A percentile compares a stretch with the other conserved stretches of the same genome.
These are phyloP conservation scores for Lordiphosa mommai DNA, from an alignment of 1,140 invertebrate species.

Conservation along the genomic window DNA sequence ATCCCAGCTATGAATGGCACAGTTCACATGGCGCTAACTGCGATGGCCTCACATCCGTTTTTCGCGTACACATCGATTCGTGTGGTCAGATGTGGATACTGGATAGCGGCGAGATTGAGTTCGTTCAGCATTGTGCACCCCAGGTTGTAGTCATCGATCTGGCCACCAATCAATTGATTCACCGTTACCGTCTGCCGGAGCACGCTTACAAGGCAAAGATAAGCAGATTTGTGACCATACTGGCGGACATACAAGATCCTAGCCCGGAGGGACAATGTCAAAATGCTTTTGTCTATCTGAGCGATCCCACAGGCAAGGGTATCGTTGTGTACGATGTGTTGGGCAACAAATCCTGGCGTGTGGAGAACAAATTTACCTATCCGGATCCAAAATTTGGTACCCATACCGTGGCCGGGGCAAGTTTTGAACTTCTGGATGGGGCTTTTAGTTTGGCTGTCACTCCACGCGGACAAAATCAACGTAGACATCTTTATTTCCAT, in stretches of 20 bases:
- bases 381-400: constrained; percentile 85
- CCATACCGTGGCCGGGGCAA: constrained; percentile 84
- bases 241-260: constrained; percentile 51
- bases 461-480: constrained; percentile 24
- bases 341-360: constrained; percentile 83
- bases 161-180: constrained; percentile 80
- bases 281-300: constrained; percentile 86
- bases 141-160: constrained; percentile 84
- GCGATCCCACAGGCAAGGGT: constrained; percentile 85
- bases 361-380: constrained; percentile 85
- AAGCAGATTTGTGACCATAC: constrained; percentile 80
- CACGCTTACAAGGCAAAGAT: constrained; percentile 72
- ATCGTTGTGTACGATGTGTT: constrained; percentile 85
- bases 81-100: constrained; percentile 85
- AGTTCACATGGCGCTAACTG: constrained; percentile 52
- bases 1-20: constrained; percentile 53
- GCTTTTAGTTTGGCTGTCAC: constrained; percentile 37
- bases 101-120: constrained; percentile 82
- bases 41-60: constrained; percentile 51
- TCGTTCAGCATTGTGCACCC: constrained; percentile 81
- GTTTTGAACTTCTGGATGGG: constrained; percentile 80
- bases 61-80: constrained; percentile 57
- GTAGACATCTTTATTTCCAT: constrained; percentile 44
- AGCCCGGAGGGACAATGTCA: constrained; percentile 80
- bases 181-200: constrained; percentile 81